Evolutionary conservation across 2,113 vertebrate species (phyloP), one percentile per base, ranked within the genome.

Genomic region (Romanogobio albipinnatus): DNA sequence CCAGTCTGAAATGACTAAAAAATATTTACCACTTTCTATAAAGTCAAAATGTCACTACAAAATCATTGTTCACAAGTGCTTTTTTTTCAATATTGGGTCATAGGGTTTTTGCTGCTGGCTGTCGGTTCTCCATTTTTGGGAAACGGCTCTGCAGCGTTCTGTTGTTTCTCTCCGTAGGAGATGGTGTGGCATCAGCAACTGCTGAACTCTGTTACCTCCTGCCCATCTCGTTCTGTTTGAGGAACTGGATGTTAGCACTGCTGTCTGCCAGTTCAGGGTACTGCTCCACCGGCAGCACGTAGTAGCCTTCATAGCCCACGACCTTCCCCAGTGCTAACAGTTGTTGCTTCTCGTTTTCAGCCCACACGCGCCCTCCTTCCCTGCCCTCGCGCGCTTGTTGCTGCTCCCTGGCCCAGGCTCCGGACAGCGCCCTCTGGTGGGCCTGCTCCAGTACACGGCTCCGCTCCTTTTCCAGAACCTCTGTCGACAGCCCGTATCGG

Each of bases 191-290:
- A n/a, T 66, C 61, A 79, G 68, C 59, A 33, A n/a, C 39, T 1
- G 51, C 66, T 51, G 26, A 87, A 94, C 92, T 94, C 94, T 95
- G 96, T 97, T 97, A 97, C 96, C 96, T 97, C 95, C 94, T 97
- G 92, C 96, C 96, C 96, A 97, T 97, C 92, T 97, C 96, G 45
- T 96, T 97, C 95, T 97, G 96, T 96, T 96, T 96, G 94, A 97
- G 94, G 86, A 97, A 97, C 95, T 97, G 96, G 95, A 97, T 96
- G 94, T 97, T 97, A 93, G 94, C 96, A 94, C 96, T 96, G 93
- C 96, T 96, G 95, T 97, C 96, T 86, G 96, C 96, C 79, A 97
- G 95, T 94, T 97, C 96, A 45, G 96, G 96, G 92, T 97, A 97
- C 89, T 97, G 96, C 94, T 97, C 96, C 86, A 97, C 95, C 0